A percentile compares a stretch with the other conserved stretches of the same genome.
These are phyloP conservation scores for Drosophila helvetica DNA, from an alignment of 2,888 invertebrate genomes.

Conservation along the genomic window DNA sequence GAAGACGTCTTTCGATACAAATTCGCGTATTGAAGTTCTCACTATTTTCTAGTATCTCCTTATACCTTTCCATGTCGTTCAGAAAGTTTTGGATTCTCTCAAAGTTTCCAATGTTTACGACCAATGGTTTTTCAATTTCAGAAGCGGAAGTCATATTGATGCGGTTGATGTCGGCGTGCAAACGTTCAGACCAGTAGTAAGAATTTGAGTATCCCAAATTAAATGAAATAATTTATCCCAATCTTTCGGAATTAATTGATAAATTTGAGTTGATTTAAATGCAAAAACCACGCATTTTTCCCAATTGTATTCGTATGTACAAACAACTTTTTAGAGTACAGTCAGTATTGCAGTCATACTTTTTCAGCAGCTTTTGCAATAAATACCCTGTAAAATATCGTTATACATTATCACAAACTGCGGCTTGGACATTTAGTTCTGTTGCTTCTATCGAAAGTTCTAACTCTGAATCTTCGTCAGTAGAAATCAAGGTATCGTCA, in stretches of 20 bases:
- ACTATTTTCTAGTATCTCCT: conserved; percentile 96
- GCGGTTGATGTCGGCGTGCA: conserved; percentile 21
- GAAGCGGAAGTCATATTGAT: conserved; percentile 83
- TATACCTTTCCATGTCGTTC: conserved; percentile 92
- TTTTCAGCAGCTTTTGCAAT: too few species aligned
- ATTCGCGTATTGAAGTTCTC: conserved; percentile 96
- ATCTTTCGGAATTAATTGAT: conserved; percentile 11
- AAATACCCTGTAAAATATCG: too few species aligned
- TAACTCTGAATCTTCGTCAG: too few species aligned
- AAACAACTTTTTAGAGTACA: conserved; percentile 72
- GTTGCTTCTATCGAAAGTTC: too few species aligned
- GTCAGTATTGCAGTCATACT: too few species aligned
- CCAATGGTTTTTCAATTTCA: conserved; percentile 80
- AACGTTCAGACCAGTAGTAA: neutral
- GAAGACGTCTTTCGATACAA: conserved; percentile 94
- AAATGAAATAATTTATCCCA: neutral
- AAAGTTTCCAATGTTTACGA: conserved; percentile 88
- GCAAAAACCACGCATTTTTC: conserved; percentile 54
- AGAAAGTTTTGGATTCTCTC: conserved; percentile 91
- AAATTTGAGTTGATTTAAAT: conserved; percentile 26
- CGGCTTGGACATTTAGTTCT: too few species aligned
- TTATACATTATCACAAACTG: too few species aligned
- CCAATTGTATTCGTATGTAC: conserved; percentile 38
- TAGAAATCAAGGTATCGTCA: too few species aligned
- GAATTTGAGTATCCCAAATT: neutral